A percentile compares a stretch with the other conserved stretches of the same genome.
These are phyloP conservation scores for Hemitrygon akajei DNA, from an alignment of 2,797 vertebrate species.

Conservation along the genomic window DNA sequence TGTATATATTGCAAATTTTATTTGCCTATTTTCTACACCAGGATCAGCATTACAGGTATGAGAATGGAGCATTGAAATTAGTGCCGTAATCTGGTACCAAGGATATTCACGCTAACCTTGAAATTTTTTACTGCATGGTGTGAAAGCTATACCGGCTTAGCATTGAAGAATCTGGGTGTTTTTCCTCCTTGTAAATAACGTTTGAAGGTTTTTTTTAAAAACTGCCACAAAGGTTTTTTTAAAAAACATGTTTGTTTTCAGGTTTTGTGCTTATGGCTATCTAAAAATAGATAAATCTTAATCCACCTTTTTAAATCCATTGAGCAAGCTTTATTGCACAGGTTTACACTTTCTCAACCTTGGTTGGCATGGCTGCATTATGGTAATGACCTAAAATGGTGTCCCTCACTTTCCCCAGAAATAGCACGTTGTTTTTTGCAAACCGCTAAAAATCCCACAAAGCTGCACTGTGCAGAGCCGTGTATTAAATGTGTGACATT, in stretches of 20 bases:
- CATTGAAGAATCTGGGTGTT: background rate
- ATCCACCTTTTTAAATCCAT: background rate
- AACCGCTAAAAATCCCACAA: background rate
- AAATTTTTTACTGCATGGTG: conserved; percentile 30
- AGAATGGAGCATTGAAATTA: background rate
- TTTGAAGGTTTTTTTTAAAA: background rate
- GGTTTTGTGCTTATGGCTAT: background rate
- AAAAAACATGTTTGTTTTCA: background rate
- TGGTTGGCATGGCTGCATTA: conserved; percentile 8
- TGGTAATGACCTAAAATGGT: conserved; percentile 18
- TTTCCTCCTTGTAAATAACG: conserved; percentile 1
- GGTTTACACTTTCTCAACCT: conserved; percentile 21
- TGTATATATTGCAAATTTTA: background rate
- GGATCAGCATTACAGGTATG: conserved; percentile 25
- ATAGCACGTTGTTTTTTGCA: conserved; percentile 15
- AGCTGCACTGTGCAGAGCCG: background rate
- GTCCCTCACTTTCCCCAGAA: background rate
- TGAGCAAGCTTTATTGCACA: background rate
- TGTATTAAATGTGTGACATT: conserved; percentile 41
- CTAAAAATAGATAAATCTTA: background rate
- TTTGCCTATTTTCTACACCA: conserved; percentile 10
- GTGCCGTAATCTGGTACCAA: background rate
- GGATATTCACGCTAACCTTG: conserved; percentile 23
- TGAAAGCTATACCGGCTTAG: background rate
- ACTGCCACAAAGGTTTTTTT: background rate